phyloP scores from a whole-genome alignment of 2,797 vertebrate genomes.

The Lacerta agilis region DNA sequence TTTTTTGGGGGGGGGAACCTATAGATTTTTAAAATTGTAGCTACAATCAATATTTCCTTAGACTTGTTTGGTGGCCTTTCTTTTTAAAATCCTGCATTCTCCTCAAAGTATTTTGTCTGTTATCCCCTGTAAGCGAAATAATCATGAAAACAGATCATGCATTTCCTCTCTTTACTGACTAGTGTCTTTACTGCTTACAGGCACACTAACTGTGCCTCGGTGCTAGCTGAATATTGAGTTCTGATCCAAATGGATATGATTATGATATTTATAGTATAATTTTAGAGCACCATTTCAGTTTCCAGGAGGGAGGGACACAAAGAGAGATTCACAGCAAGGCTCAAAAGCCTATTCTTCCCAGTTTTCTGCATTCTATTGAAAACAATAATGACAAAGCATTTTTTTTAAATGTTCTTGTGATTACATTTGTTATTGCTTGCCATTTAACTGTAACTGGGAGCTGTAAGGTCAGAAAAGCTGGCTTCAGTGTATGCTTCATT shows the following conservation, averaged over 20 bases:
- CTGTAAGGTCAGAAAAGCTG: no score
- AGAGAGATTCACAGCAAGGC: neutral
- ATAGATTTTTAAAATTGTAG: slow-evolving; percentile 20
- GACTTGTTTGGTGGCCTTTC: slow-evolving; percentile 32
- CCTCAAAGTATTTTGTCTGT: slow-evolving; percentile 32
- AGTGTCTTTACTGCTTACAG: neutral
- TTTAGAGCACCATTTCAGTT: neutral
- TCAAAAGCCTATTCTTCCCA: neutral
- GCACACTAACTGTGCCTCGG: neutral
- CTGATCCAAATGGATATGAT: neutral
- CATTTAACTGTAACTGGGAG: no score
- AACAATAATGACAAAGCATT: no score
- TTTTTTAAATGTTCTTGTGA: no score
- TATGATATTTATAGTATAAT: neutral
- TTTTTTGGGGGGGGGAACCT: slow-evolving; percentile 6
- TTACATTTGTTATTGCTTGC: no score
- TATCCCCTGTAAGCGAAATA: neutral
- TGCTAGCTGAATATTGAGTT: neutral
- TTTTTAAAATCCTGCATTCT: slow-evolving; percentile 16
- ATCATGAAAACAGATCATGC: neutral
- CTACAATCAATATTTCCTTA: neutral
- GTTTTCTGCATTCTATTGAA: no score
- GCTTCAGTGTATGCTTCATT: no score
- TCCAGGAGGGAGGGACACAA: neutral
- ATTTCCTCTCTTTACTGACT: neutral